Base-by-base conservation (phyloP, 2,888 invertebrate genomes). In the Trileptium ribeirensis region DNA sequence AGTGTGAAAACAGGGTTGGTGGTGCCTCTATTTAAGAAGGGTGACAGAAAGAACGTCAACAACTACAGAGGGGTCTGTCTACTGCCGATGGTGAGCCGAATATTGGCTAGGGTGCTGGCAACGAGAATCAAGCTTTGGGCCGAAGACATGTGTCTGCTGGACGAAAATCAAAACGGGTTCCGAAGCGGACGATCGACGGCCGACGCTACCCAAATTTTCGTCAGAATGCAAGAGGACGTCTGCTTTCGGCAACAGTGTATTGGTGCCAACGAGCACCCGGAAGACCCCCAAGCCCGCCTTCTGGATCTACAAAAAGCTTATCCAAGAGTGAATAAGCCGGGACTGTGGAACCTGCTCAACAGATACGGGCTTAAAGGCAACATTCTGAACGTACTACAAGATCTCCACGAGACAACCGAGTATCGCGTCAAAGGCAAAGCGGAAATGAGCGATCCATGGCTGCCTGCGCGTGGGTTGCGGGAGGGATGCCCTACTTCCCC, bases 11-110 rank as follows among this genome's bases (percentile, higher is more conserved):
- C n/a, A 15, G 70, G 70, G 15, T 36, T 70, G 33, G 70, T 70
- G 8, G 70, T 70, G 3, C 70, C 70, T 70, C 70, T 70, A 19
- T 70, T 70, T 36, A 70, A 70, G n/a, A 70, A 70, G n/a, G 70
- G 70, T 29, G 33, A 31, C 36, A 8, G 70, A 15, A 70, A 70
- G 19, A n/a, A 70, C 36, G 15, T 70, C 8, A 70, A 70, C 70
- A 70, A 70, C 33, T 70, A 70, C 19, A 8, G n/a, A 15, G 51
- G 51, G 8, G 24, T 51, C 8, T 51, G 51, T 24, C 24, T 51
- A 24, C 51, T 51, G 8, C 36, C 70, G 15, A 70, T 70, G 36
- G 70, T 70, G 8, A 70, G 70, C 70, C 70, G 70, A 8, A 70
- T 70, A 8, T n/a, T 70, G n/a, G 70, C 70, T 31, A 29, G 70